These are phyloP conservation scores for Ypsolopha scabrella DNA, from an alignment of 2,888 invertebrate species.

Conservation along the genomic window DNA sequence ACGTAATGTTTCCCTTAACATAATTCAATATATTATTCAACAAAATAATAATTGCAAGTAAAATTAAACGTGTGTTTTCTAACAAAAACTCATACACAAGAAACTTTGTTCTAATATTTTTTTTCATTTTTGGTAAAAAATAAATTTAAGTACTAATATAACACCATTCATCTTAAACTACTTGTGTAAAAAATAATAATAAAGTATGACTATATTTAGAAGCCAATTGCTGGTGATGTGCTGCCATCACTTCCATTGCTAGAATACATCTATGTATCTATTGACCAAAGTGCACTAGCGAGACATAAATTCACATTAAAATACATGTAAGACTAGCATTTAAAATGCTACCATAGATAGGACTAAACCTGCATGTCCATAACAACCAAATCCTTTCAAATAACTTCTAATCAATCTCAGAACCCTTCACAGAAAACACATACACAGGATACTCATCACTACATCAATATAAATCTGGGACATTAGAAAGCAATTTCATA, in stretches of 20 bases:
- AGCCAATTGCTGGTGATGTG: conserved; percentile 10
- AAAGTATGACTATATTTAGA: neutral
- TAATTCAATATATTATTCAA: conserved; percentile 47
- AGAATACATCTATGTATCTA: neutral
- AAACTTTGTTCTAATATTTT: conserved; percentile 50
- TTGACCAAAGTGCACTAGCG: conserved; percentile 16
- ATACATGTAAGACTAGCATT: conserved; percentile 35
- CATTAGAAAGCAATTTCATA: neutral
- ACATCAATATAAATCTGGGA: conserved; percentile 15
- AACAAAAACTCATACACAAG: conserved; percentile 6
- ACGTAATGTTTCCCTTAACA: neutral
- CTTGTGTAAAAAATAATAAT: conserved; percentile 33
- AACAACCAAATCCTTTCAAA: conserved; percentile 10
- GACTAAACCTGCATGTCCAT: conserved; percentile 12
- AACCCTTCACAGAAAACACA: conserved; percentile 14
- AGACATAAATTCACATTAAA: conserved; percentile 25
- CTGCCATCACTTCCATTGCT: conserved; percentile 12
- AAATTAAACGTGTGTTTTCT: neutral
- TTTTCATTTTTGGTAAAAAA: conserved; percentile 55
- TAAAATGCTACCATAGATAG: conserved; percentile 35
- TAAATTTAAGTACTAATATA: conserved; percentile 61
- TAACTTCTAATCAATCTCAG: conserved; percentile 1
- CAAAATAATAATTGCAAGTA: conserved; percentile 22
- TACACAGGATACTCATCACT: conserved; percentile 11
- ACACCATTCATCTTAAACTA: conserved; percentile 39